Evolutionary conservation across 2,113 vertebrate genomes (phyloP), one percentile per base, ranked within the genome.

Genomic region (Alouatta palliata): DNA sequence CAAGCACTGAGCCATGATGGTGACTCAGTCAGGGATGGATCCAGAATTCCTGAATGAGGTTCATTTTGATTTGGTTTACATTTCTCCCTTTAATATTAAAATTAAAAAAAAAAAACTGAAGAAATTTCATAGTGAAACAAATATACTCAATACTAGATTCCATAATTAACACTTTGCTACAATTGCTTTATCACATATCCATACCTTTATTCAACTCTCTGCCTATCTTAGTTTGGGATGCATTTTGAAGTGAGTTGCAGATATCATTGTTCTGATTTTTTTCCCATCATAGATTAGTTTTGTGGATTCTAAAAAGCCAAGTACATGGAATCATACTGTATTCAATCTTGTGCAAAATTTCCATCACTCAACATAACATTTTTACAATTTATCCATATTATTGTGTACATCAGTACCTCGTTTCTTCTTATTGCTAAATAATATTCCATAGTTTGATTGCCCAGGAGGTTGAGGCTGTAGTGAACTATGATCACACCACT

Each of bases 351-450:
- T 91, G 56, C 16, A 96, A 96, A 73, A 6, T 45, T 92, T 85
- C 37, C 79, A 45, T 82, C 73, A 76, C 61, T 76, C 37, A 27
- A 52, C 37, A 52, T 27, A 81, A 47, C 8, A 16, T 71, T 83
- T 92, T 90, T 56, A 92, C 3, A 86, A 73, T 73, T 71, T 16
- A 82, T 68, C 40, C 54, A 68, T 84, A 35, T 37, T 83, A 58
- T 66, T 73, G 12, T 54, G 5, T 71, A 11, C 82, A 82, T 90
- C 23, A 86, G 49, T 83, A 96, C 6, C 14, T 75, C 27, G 35
- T 93, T 88, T 17, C 3, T 92, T 92, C 47, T 86, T 56, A 88
- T 91, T 95, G 64, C 10, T 82, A 35, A 87, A 45, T 87, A 86
- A 58, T 54, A 49, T 83, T 92, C 61, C 68, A 87, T 58, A 61